Conservation (phyloP, 2,888 invertebrate genomes). For the Heliconius ismenius region DNA sequence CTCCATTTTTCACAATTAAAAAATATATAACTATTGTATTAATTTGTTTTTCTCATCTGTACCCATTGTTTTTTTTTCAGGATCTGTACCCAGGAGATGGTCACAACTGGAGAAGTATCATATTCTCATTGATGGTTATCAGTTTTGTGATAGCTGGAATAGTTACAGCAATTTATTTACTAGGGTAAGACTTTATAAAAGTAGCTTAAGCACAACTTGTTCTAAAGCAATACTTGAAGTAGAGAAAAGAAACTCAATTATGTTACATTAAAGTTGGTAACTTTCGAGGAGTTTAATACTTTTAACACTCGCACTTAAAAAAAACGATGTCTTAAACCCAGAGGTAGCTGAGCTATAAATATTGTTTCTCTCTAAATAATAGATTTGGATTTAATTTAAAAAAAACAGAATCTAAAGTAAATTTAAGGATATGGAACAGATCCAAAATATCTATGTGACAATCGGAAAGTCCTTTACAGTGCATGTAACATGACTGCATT, state of each 20-base stretch:
- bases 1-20: no score
- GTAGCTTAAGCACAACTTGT: background rate
- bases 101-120: slow-evolving; percentile 94
- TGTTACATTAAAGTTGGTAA: slow-evolving; percentile 5
- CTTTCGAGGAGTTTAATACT: slow-evolving; percentile 12
- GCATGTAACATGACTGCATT: slow-evolving; percentile 36
- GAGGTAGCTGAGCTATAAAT: background rate
- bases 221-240: background rate
- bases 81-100: slow-evolving; percentile 91
- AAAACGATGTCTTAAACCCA: background rate
- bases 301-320: slow-evolving; percentile 4
- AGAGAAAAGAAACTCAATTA: slow-evolving; percentile 20
- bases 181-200: slow-evolving; percentile 84
- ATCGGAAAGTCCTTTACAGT: slow-evolving; percentile 14
- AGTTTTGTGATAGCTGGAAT: slow-evolving; percentile 93
- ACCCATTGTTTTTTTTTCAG: slow-evolving; percentile 68
- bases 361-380: background rate
- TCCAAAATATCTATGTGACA: slow-evolving; percentile 1
- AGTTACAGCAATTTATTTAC: slow-evolving; percentile 92
- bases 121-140: slow-evolving; percentile 93
- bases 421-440: background rate
- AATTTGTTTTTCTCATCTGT: background rate
- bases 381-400: background rate
- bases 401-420: background rate
- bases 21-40: no score